Evolutionary conservation across 2,113 vertebrate genomes (phyloP).

Genomic region (Actinemys pallida): DNA sequence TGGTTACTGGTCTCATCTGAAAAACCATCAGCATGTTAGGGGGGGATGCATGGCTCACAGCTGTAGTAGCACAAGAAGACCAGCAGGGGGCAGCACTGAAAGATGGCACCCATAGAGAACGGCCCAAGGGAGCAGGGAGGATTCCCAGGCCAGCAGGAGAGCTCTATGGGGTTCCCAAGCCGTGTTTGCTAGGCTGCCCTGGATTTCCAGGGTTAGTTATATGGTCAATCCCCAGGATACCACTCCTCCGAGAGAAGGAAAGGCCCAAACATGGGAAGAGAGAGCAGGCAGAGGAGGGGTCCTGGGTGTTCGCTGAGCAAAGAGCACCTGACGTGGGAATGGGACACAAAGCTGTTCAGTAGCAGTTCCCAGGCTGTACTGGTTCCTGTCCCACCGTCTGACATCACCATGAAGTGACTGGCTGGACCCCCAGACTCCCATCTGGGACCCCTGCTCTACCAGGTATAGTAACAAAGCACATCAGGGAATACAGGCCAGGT

Average conservation of each 20-base stretch:
- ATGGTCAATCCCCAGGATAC: rapidly evolving
- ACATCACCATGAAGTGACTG: no score
- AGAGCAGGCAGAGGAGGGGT: rapidly evolving
- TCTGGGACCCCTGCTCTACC: neutral
- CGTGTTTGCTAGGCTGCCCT: rapidly evolving
- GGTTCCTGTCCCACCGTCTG: neutral
- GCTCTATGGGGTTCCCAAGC: neutral
- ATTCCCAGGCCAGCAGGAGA: neutral
- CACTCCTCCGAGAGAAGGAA: neutral
- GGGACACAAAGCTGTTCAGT: neutral
- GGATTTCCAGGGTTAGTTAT: neutral
- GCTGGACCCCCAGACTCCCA: no score
- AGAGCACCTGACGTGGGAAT: rapidly evolving
- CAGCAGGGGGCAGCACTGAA: rapidly evolving
- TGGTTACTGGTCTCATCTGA: slow-evolving; percentile 99
- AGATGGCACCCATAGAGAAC: rapidly evolving
- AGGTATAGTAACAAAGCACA: neutral
- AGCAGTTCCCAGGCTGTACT: neutral
- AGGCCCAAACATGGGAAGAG: neutral
- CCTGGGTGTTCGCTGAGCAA: rapidly evolving
- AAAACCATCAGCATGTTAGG: slow-evolving; percentile 67
- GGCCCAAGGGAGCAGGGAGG: neutral
- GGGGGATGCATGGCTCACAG: slow-evolving; percentile 26
- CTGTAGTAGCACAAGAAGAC: slow-evolving; percentile 1
- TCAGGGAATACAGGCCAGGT: rapidly evolving